Base-by-base conservation (phyloP, 1,140 invertebrate species). In the Brachionus sp. region DNA sequence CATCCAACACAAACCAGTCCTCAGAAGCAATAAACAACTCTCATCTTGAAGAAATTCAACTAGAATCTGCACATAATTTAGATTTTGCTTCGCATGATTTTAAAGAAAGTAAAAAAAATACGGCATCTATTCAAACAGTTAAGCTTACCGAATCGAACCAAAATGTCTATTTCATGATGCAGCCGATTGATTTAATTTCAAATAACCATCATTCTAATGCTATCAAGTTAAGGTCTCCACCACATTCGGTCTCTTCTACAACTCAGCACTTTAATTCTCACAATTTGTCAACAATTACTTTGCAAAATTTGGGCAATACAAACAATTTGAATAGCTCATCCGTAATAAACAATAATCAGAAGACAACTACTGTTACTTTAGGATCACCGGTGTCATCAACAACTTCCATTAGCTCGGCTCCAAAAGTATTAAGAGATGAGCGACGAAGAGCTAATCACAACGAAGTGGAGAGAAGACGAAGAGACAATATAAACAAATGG, bases 401-500 rank as follows among this genome's bases (percentile, higher is more conserved):
- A 13, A 75, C 37, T 75, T 75, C 70, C 12, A 29, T 46, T 50
- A 44, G 4, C 23, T 25, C 70, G 23, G 23, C 70, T 44, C 70
- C 39, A 10, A 85, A 87, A 50, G 85, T 86, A 9, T 84, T 88
- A 9, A 86, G 87, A 83, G 88, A 90, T 86, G 89, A 90, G 78
- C 84, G 89, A 16, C 86, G 89, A 80, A 85, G 89, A 85, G 89
- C 89, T 13, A 90, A 89, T 70, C 89, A 90, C 84, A 90, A 90
- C 86, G 90, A 84, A 89, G 90, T 91, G 84, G 90, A 91, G 84
- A 85, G 90, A 83, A 82, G 90, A 77, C 66, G 90, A 82, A 90
- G 95, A 85, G 95, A 97, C 86, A 97, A 97, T 91, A 97, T 97
- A 80, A 97, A 97, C 88, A 95, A 93, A 87, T 97, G 95, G 95